phyloP scores from a whole-genome alignment of 2,888 invertebrate species.

The Oxyteleia sp. region DNA sequence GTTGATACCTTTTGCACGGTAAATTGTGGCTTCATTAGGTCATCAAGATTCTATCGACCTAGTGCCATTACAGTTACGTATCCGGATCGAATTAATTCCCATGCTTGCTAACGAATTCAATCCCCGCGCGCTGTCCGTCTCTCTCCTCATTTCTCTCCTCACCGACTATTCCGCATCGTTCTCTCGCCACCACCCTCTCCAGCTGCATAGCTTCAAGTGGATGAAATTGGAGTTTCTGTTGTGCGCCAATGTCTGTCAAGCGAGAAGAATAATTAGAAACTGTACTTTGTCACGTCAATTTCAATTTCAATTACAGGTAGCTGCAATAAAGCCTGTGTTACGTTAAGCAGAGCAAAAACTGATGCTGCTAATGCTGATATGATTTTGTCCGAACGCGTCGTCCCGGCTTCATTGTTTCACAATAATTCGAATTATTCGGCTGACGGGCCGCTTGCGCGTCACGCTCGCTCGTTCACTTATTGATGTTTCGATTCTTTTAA shows the following conservation, averaged over 20 bases:
- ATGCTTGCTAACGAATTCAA: slow-evolving; percentile 78
- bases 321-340: slow-evolving; percentile 51
- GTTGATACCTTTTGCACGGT: too few species aligned
- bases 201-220: slow-evolving; percentile 75
- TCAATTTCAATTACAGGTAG: slow-evolving; percentile 76
- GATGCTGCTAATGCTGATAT: slow-evolving; percentile 38
- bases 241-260: slow-evolving; percentile 77
- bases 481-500: too few species aligned
- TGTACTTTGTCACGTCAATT: slow-evolving; percentile 75
- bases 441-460: too few species aligned
- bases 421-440: too few species aligned
- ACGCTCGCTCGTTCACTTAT: too few species aligned
- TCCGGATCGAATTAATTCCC: slow-evolving; percentile 80
- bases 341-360: slow-evolving; percentile 53
- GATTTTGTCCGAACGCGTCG: slow-evolving; percentile 45
- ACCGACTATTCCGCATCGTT: slow-evolving; percentile 60
- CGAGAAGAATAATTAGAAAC: slow-evolving; percentile 78
- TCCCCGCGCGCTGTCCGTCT: slow-evolving; percentile 64
- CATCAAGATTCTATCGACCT: slow-evolving; percentile 79
- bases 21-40: slow-evolving; percentile 74
- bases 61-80: slow-evolving; percentile 77
- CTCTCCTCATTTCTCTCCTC: slow-evolving; percentile 53
- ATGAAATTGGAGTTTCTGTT: slow-evolving; percentile 75
- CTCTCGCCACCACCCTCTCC: slow-evolving; percentile 64
- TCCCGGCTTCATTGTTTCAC: slow-evolving; percentile 35